phyloP scores from a whole-genome alignment of 2,797 vertebrate genomes.

The Pseudochaenichthys georgianus region DNA sequence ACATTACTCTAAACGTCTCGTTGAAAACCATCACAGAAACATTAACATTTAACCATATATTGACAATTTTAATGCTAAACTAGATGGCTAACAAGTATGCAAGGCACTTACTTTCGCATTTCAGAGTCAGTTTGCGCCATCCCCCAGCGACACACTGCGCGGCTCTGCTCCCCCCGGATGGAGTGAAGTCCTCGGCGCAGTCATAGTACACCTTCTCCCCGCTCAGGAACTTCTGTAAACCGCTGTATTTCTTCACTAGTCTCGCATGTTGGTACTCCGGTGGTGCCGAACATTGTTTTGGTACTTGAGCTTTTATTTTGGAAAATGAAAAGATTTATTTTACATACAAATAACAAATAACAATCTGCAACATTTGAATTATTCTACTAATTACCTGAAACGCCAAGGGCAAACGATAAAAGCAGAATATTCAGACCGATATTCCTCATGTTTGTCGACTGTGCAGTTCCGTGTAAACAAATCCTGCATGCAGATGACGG shows the following conservation, averaged over 20 bases:
- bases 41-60: fast-evolving
- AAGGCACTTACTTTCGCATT: slow-evolving; percentile 74
- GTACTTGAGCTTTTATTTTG: slow-evolving; percentile 31
- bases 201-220: slow-evolving; percentile 53
- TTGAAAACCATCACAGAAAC: not conserved
- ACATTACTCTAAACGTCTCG: no score
- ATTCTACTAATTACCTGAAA: slow-evolving; percentile 58
- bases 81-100: fast-evolving
- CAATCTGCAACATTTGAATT: not conserved
- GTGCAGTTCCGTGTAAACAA: not conserved
- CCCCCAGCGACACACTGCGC: slow-evolving; percentile 52
- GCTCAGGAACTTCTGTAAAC: slow-evolving; percentile 9
- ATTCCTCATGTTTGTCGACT: slow-evolving; percentile 32
- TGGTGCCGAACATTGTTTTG: slow-evolving; percentile 51
- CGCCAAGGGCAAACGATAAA: slow-evolving; percentile 5
- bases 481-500: not conserved
- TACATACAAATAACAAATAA: not conserved
- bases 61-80: fast-evolving
- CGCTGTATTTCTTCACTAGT: fast-evolving
- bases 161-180: not conserved
- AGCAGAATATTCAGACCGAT: slow-evolving; percentile 21
- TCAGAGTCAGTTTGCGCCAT: slow-evolving; percentile 70
- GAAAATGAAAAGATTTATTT: not conserved
- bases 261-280: slow-evolving; percentile 13
- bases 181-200: slow-evolving; percentile 50